Conservation (phyloP, 2,888 invertebrate genomes). For the Fissipunctia ypsillon region DNA sequence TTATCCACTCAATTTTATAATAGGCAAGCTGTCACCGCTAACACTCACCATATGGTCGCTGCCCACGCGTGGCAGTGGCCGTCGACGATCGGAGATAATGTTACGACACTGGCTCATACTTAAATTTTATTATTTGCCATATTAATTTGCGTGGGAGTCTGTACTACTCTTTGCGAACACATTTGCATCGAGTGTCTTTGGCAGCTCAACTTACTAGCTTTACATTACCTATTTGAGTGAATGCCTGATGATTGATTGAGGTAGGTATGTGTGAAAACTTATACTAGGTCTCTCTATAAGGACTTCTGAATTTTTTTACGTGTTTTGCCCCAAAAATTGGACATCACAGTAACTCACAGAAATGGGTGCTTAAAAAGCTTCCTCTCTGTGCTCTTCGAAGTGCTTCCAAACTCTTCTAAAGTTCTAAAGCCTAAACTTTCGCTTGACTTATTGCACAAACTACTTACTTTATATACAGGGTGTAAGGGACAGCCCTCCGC, state of each 20-base stretch:
- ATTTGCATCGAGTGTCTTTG: conserved; percentile 34
- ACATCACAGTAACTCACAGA: too few species aligned
- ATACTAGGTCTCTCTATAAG: neutral
- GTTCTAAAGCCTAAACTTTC: too few species aligned
- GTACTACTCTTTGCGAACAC: conserved; percentile 11
- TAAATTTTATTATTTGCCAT: conserved; percentile 63
- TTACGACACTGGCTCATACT: conserved; percentile 62
- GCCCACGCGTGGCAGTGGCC: conserved; percentile 69
- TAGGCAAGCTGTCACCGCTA: conserved; percentile 50
- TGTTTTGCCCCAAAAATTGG: neutral
- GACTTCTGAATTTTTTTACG: too few species aligned
- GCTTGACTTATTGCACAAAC: too few species aligned
- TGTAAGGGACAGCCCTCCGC: too few species aligned
- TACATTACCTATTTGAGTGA: neutral
- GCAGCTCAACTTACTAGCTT: neutral
- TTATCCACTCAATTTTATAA: conserved; percentile 35
- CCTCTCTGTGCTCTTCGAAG: too few species aligned
- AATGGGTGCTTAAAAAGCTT: too few species aligned
- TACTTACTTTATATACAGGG: too few species aligned
- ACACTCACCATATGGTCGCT: conserved; percentile 70
- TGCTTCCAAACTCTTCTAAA: too few species aligned
- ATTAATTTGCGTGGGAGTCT: conserved; percentile 52
- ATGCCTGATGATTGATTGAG: neutral
- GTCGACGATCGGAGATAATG: conserved; percentile 65
- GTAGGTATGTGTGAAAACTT: neutral